A percentile compares a stretch with the other conserved stretches of the same genome.
Conservation (phyloP, 2,113 vertebrate genomes). For the Pampusana beccarii region DNA sequence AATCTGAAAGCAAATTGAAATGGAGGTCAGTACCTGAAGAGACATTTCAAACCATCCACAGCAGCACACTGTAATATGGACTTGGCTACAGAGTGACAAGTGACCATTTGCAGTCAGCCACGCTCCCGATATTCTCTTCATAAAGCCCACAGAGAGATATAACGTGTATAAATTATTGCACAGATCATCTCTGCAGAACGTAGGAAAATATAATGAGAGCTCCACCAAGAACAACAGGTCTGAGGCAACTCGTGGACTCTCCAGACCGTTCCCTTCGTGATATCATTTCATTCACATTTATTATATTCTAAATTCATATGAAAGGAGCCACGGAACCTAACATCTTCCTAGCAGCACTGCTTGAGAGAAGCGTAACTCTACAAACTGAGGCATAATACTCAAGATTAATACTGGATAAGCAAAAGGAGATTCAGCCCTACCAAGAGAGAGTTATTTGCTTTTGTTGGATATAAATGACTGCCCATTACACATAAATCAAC, state of each 20-base stretch:
- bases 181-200: background rate
- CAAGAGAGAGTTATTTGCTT: background rate
- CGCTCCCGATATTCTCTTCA: background rate
- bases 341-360: background rate
- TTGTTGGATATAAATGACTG: background rate
- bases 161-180: background rate
- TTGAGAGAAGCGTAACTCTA: background rate
- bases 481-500: background rate
- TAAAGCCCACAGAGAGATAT: background rate
- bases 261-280: background rate
- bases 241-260: background rate
- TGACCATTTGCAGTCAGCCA: background rate
- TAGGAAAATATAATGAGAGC: background rate
- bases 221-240: background rate
- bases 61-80: background rate
- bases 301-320: background rate
- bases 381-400: background rate
- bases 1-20: slow-evolving; percentile 78
- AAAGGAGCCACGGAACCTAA: background rate
- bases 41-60: background rate
- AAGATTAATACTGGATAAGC: background rate
- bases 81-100: background rate
- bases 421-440: background rate
- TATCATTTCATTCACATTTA: background rate
- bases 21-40: background rate